Evolutionary conservation across 2,888 invertebrate genomes (phyloP), one percentile per base, ranked within the genome.

Genomic region (Bhutanitis thaidina): DNA sequence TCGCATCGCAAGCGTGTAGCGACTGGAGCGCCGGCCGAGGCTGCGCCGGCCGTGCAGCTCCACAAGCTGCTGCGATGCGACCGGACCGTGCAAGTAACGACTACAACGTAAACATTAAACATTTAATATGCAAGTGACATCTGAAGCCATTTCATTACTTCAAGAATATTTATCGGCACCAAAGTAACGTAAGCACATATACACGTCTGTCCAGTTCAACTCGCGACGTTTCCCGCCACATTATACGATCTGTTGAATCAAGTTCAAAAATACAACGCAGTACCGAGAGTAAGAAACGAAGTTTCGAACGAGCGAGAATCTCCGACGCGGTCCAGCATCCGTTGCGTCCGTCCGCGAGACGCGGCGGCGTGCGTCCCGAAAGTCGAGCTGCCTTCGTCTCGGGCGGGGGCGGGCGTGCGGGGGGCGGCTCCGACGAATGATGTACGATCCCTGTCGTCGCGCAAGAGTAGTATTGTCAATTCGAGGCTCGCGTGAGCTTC

Each of bases 51-150:
- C 20, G 20, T 5, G 16, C 37, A 7, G 37, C 4, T 27, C 7
- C 2, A 1, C 16, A 9, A 15, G n/a, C n/a, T n/a, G 10, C 9
- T 30, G 30, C 41, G 41, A 30, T 41, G 41, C 5, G 41, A 29
- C 30, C 13, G 41, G 30, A 32, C 30, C 10, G n/a, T 30, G 13
- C 36, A 27, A 20, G 29, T 34, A 34, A 39, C 34, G 12, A 50
- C 49, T 39, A 44, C 49, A 39, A 39, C 44, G 27, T 43, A 50
- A 50, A 50, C 43, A 43, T 49, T 41, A 43, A 37, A 48, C 43
- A 43, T 49, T 49, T 37, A 49, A 39, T 44, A 43, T 38, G 49
- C 44, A 32, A 49, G 43, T 50, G 39, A 51, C 50, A 51, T 51
- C 20, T 40, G 34, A 51, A 51, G 45, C 46, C 41, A 46, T 41